Evolutionary conservation across 2,888 invertebrate species (phyloP), one percentile per base, ranked within the genome.

Genomic region (Drosophila demipolita): DNA sequence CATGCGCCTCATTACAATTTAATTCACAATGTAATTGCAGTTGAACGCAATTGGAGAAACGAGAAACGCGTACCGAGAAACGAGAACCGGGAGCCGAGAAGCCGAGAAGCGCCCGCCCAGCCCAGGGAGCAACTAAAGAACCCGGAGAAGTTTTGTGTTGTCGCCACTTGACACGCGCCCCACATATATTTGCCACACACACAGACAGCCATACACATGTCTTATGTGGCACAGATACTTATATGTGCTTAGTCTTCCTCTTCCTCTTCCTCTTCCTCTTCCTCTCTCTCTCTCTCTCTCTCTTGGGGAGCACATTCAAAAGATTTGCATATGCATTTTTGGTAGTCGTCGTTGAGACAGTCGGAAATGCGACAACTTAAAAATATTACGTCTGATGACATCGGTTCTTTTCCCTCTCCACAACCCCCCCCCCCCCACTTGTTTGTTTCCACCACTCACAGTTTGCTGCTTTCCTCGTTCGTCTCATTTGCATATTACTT

Each of bases 1-100:
- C 87, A 87, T 89, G 88, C 82, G 87, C 87, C 90, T 90, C 91
- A 90, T 91, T 91, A 91, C 83, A 90, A 90, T 91, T 91, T 89
- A 82, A 90, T 90, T 90, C 91, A 89, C 85, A 89, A 87, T 89
- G 90, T 90, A 90, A 89, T 89, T 89, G 85, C 80, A 88, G 80
- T 66, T 65, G 73, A 42, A 73, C n/a, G 53, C 50, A 40, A 42
- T 20, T 48, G 26, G 45, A 36, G 49, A 49, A 53, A 20, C 38
- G 20, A 20, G 36, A 36, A 38, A 38, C 42, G 58, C 12, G 52
- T n/a, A n/a, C 3, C 2, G 15, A 7, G 42, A 15, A 7, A 20
- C 23, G 20, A 29, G 49, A 29, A 8, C 26, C 2, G 26, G 7
- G 26, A 7, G 48, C 12, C 6, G 12, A 3, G 23, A 17, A 7